Percentiles rank a stretch among this genome's conserved stretches.
phyloP scores from a whole-genome alignment of 2,113 vertebrate genomes.

The Menidia beryllina region DNA sequence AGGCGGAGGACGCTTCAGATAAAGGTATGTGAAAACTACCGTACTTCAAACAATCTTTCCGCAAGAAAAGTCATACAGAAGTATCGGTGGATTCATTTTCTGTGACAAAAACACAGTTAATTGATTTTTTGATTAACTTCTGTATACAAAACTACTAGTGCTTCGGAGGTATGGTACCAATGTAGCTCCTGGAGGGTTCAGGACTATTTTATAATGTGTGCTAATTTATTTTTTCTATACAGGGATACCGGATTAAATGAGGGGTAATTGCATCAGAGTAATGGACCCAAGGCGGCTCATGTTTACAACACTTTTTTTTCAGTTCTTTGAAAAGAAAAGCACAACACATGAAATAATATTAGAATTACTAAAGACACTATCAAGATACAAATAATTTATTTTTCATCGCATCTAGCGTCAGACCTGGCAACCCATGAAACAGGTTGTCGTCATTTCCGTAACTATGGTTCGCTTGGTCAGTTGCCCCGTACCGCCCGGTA shows the following conservation, averaged over 20 bases:
- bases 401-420: background rate
- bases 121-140: no score
- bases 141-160: no score
- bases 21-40: background rate
- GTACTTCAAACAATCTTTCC: background rate
- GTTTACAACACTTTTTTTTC: no score
- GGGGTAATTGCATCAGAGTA: background rate
- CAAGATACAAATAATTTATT: no score
- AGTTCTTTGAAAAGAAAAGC: no score
- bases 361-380: no score
- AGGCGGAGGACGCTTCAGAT: background rate
- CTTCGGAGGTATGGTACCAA: no score
- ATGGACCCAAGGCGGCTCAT: no score
- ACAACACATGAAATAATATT: no score
- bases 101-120: background rate
- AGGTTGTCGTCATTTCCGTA: slow-evolving; percentile 77
- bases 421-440: slow-evolving; percentile 70
- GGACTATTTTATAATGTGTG: no score
- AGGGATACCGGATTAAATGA: background rate
- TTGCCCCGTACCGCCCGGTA: background rate
- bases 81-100: background rate
- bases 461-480: slow-evolving; percentile 46
- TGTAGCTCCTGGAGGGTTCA: no score
- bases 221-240: background rate
- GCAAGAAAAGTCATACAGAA: no score